phyloP scores from a whole-genome alignment of 2,888 invertebrate genomes.

The Nineta flava region DNA sequence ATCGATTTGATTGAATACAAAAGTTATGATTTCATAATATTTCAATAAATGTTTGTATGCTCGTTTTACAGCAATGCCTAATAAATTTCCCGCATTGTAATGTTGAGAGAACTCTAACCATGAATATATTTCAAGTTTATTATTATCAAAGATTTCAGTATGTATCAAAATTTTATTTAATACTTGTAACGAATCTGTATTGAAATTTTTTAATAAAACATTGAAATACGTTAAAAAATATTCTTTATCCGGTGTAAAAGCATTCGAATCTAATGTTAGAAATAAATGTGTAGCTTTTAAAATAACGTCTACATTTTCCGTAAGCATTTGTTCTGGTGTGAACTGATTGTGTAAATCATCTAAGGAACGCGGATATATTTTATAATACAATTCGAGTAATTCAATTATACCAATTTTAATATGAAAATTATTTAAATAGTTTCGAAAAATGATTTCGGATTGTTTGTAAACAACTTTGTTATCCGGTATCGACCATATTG shows the following conservation, averaged over 20 bases:
- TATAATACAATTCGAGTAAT: conserved; percentile 36
- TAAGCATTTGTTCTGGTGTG: conserved; percentile 14
- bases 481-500: not conserved
- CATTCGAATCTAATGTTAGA: conserved; percentile 1
- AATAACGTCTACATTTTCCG: conserved; percentile 10
- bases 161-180: conserved; percentile 40
- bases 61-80: conserved; percentile 16
- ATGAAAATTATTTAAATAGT: not conserved
- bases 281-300: conserved; percentile 22
- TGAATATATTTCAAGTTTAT: conserved; percentile 46
- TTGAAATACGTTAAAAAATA: conserved; percentile 17
- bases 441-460: not conserved
- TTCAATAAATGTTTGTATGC: conserved; percentile 15
- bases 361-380: conserved; percentile 35
- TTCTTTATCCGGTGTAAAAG: conserved; percentile 4
- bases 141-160: conserved; percentile 47
- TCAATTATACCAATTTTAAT: conserved; percentile 26
- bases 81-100: conserved; percentile 20
- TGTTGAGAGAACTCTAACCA: conserved; percentile 30
- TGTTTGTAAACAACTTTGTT: not conserved
- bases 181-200: conserved; percentile 23
- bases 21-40: conserved; percentile 15
- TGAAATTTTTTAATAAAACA: conserved; percentile 30
- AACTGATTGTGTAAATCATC: conserved; percentile 18
- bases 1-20: not conserved